These are phyloP conservation scores for Cryptoleucopteryx plumbea DNA, from an alignment of 2,113 vertebrate species.

Conservation along the genomic window DNA sequence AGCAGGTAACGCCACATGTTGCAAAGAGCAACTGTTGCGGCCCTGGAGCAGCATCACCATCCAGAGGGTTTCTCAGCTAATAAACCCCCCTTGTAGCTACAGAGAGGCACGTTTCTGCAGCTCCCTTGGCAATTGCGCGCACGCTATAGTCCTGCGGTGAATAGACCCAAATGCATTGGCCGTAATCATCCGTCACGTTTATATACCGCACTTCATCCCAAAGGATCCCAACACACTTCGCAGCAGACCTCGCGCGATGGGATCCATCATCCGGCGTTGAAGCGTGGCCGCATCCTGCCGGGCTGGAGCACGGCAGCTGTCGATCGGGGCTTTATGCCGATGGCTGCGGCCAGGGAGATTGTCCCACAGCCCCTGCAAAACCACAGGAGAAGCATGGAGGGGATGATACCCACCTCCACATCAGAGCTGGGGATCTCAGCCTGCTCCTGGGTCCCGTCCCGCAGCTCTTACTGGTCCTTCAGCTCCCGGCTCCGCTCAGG, in stretches of 20 bases:
- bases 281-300: neutral
- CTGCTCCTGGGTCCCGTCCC: neutral
- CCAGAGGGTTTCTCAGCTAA: neutral
- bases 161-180: neutral
- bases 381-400: accelerated
- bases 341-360: accelerated
- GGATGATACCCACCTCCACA: neutral
- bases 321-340: accelerated
- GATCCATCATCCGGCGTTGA: neutral
- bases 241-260: neutral
- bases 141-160: accelerated
- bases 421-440: neutral
- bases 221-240: neutral
- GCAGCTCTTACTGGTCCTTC: neutral
- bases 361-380: neutral
- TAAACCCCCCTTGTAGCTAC: neutral
- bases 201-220: accelerated
- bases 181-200: neutral
- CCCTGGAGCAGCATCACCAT: neutral
- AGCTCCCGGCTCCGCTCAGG: neutral
- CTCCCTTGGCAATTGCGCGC: neutral
- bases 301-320: neutral
- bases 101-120: neutral
- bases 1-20: neutral
- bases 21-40: neutral